Evolutionary conservation across 2,113 vertebrate species (phyloP), one percentile per base, ranked within the genome.

Genomic region (Girardinichthys multiradiatus): DNA sequence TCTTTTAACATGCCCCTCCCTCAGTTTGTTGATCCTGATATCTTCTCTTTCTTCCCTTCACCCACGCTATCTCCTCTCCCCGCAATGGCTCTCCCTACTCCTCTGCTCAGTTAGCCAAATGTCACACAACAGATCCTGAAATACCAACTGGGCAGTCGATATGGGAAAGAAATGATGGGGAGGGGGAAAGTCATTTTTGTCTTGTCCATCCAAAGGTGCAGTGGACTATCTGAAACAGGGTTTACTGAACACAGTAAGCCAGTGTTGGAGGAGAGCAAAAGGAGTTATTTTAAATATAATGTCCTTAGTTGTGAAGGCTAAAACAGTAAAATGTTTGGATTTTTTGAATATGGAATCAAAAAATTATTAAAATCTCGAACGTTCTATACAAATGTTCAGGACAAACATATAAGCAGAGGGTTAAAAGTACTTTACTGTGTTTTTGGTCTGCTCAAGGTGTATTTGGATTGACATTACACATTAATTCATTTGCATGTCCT

Each of bases 101-200:
- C 90, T 88, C 86, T 86, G 87, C 90, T 93, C 91, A 90, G 86
- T 92, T 93, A 88, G 86, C 90, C 92, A 93, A 94, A 95, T 94
- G 92, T 94, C 94, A 94, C 82, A 76, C 77, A 90, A 84, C 90
- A 92, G 84, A 87, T 89, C 84, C 77, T 85, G 88, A 93, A 94
- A 92, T 92, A 94, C 92, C 90, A 92, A 87, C 87, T 89, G 86
- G 92, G 85, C 92, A 92, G 92, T 92, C 84, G 70, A 91, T 91
- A 85, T 77, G 80, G 72, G 73, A 72, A 68, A 68, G 68, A 85
- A 92, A 90, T 88, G 84, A 88, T 66, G 72, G 70, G 75, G 79
- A 42, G 68, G 87, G 70, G 68, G 74, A 73, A 63, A 61, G 61
- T 42, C 30, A 39, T 58, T 68, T 68, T 73, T 79, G 78, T 89